A percentile compares a stretch with the other conserved stretches of the same genome.
Evolutionary conservation across 2,797 vertebrate species (phyloP).

Genomic region (Lagocephalus sceleratus): DNA sequence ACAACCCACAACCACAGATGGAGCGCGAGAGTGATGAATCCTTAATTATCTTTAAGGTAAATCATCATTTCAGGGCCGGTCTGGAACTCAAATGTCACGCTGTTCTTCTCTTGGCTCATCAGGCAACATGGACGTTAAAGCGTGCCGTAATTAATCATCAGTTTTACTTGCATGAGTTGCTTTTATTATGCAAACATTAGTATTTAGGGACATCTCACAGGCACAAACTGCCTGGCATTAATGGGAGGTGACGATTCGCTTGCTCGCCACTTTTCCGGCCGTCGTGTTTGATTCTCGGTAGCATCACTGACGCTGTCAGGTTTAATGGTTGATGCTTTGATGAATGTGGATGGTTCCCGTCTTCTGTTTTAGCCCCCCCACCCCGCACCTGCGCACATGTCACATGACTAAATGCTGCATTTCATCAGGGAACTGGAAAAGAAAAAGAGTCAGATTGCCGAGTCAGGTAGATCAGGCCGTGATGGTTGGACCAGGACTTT

Average conservation of each 20-base stretch:
- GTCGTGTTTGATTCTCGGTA: background rate
- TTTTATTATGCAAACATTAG: background rate
- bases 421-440: too few species aligned
- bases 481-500: background rate
- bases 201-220: background rate
- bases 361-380: conserved; percentile 3
- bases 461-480: background rate
- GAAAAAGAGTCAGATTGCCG: too few species aligned
- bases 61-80: too few species aligned
- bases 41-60: background rate
- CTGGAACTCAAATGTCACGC: too few species aligned
- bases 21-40: conserved; percentile 26
- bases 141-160: too few species aligned
- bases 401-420: too few species aligned
- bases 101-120: too few species aligned
- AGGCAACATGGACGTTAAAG: too few species aligned
- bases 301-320: conserved; percentile 9
- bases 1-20: conserved; percentile 31
- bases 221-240: conserved; percentile 3
- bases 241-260: conserved; percentile 8
- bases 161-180: too few species aligned
- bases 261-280: conserved; percentile 7
- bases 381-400: too few species aligned
- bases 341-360: conserved; percentile 4
- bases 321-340: conserved; percentile 9